These are phyloP conservation scores for Willowsia nigromaculata DNA, from an alignment of 2,888 invertebrate genomes.

Conservation along the genomic window DNA sequence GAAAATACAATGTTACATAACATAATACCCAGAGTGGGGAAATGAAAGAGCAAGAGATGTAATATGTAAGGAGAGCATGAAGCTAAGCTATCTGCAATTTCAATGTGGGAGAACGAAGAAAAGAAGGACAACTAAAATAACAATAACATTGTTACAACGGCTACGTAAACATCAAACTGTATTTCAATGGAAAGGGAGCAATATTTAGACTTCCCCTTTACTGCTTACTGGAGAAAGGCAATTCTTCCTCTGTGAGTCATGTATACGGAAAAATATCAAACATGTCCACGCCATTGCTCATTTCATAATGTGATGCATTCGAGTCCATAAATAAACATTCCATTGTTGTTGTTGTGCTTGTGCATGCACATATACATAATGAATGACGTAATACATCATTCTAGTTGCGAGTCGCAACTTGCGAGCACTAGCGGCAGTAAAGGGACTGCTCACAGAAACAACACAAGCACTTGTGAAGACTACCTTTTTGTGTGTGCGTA, in stretches of 20 bases:
- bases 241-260: background rate
- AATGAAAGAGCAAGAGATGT: background rate
- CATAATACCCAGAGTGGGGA: background rate
- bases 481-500: conserved; percentile 27
- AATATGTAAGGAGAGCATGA: background rate
- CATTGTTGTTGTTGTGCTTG: conserved; percentile 48
- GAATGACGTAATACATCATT: conserved; percentile 64
- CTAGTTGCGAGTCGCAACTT: background rate
- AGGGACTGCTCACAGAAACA: conserved; percentile 5
- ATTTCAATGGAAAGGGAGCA: conserved; percentile 11
- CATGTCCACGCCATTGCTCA: conserved; percentile 33
- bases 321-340: conserved; percentile 42
- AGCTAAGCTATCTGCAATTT: background rate
- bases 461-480: conserved; percentile 34
- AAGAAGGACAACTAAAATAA: background rate
- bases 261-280: conserved; percentile 19
- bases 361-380: conserved; percentile 59
- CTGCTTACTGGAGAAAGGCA: background rate
- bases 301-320: conserved; percentile 31
- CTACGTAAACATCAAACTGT: conserved; percentile 15
- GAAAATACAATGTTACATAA: background rate
- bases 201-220: background rate
- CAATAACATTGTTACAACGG: conserved; percentile 12
- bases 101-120: background rate
- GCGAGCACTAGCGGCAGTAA: background rate